Base-by-base conservation (phyloP, 2,888 invertebrate genomes). In the Calameuta pallipes region DNA sequence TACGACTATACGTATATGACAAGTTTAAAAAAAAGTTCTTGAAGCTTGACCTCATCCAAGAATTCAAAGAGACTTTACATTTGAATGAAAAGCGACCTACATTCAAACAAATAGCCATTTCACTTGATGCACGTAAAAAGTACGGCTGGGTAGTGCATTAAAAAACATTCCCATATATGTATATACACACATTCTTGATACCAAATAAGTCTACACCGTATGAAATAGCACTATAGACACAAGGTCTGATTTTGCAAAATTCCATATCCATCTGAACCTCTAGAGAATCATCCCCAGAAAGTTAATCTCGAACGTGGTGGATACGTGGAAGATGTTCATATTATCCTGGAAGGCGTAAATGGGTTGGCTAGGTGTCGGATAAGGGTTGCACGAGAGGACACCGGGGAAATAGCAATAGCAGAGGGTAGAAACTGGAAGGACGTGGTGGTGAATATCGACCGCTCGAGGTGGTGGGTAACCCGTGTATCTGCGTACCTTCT, bases 361-460 rank as follows among this genome's bases (percentile, higher is more conserved):
- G 31, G 71, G 56, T 74, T 68, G 37, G 33, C 56, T 56, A 33
- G 70, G 75, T 78, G 76, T 78, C 30, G 68, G 36, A 71, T 33
- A 69, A 35, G 73, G 69, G 71, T 70, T 76, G 71, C 69, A 70
- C 78, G 79, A 80, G 78, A 78, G 82, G 79, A 81, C 78, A 81
- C 81, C 81, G 81, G 85, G 86, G 82, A 88, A 87, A 86, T 86
- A 84, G 87, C 84, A 87, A 87, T 84, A 86, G 84, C 84, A 81
- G 82, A 84, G 79, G 82, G 87, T 84, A 80, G 86, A 85, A 81
- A 80, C 85, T 82, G 80, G 84, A 81, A 83, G 84, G 80, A 82
- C 80, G 75, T 78, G 79, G 83, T 83, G 79, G 83, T 84, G 78
- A 75, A 78, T 82, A 82, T 83, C 83, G 83, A 82, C 82, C 81